Conservation (phyloP, 2,888 invertebrate genomes). For the Apamea sordens region DNA sequence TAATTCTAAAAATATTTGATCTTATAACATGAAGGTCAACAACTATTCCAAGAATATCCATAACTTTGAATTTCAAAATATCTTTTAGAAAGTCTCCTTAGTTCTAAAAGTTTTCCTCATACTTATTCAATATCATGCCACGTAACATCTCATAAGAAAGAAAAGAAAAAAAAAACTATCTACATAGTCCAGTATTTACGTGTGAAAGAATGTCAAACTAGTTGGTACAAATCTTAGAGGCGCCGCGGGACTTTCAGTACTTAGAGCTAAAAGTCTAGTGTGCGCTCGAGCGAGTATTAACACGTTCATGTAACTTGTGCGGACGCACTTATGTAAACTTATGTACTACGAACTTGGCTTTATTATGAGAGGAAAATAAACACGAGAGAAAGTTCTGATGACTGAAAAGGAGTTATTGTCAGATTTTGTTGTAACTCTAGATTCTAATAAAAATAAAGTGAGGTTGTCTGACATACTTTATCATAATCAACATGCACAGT, state of each 20-base stretch:
- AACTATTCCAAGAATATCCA: constrained; percentile 2
- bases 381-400: constrained; percentile 5
- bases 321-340: constrained; percentile 57
- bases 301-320: constrained; percentile 53
- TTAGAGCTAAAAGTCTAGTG: constrained; percentile 59
- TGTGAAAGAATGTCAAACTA: constrained; percentile 66
- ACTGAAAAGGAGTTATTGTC: constrained; percentile 10
- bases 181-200: constrained; percentile 45
- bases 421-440: not conserved
- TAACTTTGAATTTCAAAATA: constrained; percentile 9
- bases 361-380: constrained; percentile 30
- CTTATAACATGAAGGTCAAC: not conserved
- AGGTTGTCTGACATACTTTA: not conserved
- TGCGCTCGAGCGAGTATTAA: constrained; percentile 52
- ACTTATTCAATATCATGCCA: constrained; percentile 36
- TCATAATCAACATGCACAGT: not conserved
- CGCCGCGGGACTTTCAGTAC: constrained; percentile 63
- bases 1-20: not conserved
- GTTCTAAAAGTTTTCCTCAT: constrained; percentile 16
- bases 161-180: constrained; percentile 26
- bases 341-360: constrained; percentile 37
- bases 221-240: constrained; percentile 59
- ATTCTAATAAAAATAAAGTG: not conserved
- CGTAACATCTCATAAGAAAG: not conserved
- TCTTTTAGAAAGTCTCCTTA: not conserved